Evolutionary conservation across 2,113 vertebrate species (phyloP).

Genomic region (Anarrhichthys ocellatus): DNA sequence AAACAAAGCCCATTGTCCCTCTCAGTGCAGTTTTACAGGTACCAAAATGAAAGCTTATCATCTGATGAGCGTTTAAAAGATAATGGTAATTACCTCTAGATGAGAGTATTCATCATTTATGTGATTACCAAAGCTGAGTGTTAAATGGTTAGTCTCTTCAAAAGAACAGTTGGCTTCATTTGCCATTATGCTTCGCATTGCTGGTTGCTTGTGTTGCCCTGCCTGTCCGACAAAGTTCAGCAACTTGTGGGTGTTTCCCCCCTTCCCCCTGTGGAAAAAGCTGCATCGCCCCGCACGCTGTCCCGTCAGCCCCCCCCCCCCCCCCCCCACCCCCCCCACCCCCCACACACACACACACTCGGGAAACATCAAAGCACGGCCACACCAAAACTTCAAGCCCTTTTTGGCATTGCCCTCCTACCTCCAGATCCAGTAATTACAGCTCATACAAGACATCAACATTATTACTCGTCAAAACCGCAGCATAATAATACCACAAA

Average conservation of each 20-base stretch:
- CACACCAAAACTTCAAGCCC: constrained; percentile 77
- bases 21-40: constrained; percentile 43
- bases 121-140: constrained; percentile 57
- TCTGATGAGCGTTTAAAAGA: constrained; percentile 56
- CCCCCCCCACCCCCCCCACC: constrained; percentile 27
- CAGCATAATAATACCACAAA: constrained; percentile 80
- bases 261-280: constrained; percentile 58
- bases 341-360: no score
- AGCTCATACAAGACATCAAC: constrained; percentile 82
- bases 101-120: constrained; percentile 54
- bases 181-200: constrained; percentile 70
- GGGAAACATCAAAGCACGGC: constrained; percentile 78
- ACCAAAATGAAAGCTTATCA: constrained; percentile 56
- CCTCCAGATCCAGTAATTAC: constrained; percentile 83
- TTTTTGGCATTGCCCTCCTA: constrained; percentile 77
- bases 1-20: constrained; percentile 58
- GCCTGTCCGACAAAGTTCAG: constrained; percentile 59
- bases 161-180: constrained; percentile 63
- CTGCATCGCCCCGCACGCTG: not conserved
- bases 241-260: constrained; percentile 60
- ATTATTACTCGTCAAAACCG: constrained; percentile 80
- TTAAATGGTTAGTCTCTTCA: constrained; percentile 50
- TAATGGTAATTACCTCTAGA: constrained; percentile 55
- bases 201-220: constrained; percentile 45
- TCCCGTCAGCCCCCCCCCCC: constrained; percentile 6